phyloP scores from a whole-genome alignment of 2,113 vertebrate species.

The Morone chrysops region DNA sequence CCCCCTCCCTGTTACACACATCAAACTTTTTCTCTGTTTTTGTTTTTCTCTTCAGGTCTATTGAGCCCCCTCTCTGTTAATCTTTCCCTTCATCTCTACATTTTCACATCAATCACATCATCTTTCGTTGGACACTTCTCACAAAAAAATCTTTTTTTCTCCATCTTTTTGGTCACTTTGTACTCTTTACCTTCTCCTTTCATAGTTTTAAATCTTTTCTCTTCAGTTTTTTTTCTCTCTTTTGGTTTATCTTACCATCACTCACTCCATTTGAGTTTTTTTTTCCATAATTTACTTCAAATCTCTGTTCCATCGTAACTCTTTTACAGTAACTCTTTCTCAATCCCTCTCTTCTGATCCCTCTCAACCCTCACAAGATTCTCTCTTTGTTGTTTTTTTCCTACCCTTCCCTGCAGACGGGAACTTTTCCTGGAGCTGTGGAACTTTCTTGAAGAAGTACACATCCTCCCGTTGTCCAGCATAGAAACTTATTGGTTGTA shows the following conservation, averaged over 20 bases:
- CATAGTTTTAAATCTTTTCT: background rate
- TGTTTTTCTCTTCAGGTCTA: background rate
- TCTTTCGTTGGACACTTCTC: too few relatives aligned
- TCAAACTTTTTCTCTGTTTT: background rate
- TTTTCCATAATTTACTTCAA: background rate
- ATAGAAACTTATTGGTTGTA: background rate
- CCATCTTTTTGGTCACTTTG: background rate
- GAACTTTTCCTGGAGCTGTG: background rate
- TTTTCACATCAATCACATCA: background rate
- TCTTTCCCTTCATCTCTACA: background rate
- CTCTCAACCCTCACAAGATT: conserved; percentile 39
- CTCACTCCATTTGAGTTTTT: background rate
- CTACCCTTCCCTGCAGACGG: too few relatives aligned
- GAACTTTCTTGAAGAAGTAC: too few relatives aligned
- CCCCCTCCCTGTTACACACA: background rate
- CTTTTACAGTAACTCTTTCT: background rate
- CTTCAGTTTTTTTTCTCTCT: background rate
- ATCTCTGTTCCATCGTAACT: conserved; percentile 5
- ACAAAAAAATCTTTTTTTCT: background rate
- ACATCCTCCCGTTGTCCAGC: background rate
- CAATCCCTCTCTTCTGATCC: background rate
- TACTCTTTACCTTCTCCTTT: background rate
- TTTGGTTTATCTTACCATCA: background rate
- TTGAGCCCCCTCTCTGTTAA: background rate
- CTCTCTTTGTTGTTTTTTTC: conserved; percentile 42